Conservation (phyloP, 2,113 vertebrate genomes). For the cattle (Bos taurus) region DNA sequence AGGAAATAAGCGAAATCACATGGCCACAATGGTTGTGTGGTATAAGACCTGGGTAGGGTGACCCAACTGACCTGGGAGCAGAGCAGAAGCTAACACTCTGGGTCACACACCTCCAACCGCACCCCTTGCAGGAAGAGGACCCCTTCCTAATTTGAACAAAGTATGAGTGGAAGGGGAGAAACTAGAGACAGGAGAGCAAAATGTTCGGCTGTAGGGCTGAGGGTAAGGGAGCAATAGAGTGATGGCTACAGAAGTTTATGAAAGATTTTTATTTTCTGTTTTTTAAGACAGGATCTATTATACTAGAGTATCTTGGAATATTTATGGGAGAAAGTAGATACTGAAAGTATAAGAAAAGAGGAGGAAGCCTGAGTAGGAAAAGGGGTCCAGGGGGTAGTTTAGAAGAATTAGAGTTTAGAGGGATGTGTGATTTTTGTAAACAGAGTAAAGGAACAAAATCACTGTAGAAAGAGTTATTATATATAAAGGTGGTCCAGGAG, state of each 20-base stretch:
- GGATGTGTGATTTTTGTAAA: neutral
- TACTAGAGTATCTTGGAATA: neutral
- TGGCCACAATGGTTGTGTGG: neutral
- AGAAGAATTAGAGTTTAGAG: neutral
- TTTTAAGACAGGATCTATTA: neutral
- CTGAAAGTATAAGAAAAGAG: neutral
- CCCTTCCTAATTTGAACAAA: neutral
- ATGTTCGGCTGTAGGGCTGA: neutral
- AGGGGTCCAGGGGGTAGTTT: neutral
- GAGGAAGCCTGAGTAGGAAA: neutral
- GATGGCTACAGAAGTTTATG: rapidly evolving
- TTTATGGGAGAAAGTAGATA: neutral
- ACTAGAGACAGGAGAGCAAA: neutral
- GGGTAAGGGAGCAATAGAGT: neutral
- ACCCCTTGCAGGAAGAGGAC: neutral
- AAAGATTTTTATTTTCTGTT: neutral
- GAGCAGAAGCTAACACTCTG: neutral
- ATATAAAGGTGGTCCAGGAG: neutral
- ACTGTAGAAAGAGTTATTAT: neutral
- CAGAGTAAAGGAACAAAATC: neutral
- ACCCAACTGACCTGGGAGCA: rapidly evolving
- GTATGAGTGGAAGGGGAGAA: neutral
- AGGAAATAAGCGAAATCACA: neutral
- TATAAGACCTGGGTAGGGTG: neutral
- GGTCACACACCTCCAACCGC: neutral